Percentiles rank a stretch among this genome's conserved stretches.
Conservation (phyloP, 2,888 invertebrate species). For the Drosophila diplacantha region DNA sequence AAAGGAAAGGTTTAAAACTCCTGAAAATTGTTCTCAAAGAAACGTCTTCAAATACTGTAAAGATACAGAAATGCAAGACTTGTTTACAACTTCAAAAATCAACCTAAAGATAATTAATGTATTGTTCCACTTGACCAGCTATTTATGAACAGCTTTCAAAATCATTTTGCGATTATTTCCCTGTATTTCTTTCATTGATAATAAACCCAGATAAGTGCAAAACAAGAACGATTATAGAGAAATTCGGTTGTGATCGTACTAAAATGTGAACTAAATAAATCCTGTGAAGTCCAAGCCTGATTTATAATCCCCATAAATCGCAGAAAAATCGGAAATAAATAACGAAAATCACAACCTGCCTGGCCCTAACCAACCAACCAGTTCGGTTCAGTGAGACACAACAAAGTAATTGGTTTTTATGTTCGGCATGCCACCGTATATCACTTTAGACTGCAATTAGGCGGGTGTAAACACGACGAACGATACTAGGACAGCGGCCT, state of each 20-base stretch:
- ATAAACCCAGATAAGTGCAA: background rate
- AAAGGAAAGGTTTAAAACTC: background rate
- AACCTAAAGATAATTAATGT: background rate
- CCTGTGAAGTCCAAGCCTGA: background rate
- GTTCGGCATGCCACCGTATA: slow-evolving; percentile 14
- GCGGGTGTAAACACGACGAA: slow-evolving; percentile 31
- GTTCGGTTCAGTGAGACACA: background rate
- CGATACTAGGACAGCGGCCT: slow-evolving; percentile 32
- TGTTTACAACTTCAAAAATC: background rate
- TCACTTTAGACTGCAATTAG: slow-evolving; percentile 37
- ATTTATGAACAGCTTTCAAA: background rate
- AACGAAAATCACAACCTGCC: slow-evolving; percentile 5
- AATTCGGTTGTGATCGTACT: background rate
- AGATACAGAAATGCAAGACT: background rate
- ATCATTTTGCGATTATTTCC: background rate
- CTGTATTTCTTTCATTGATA: background rate
- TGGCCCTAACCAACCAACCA: background rate
- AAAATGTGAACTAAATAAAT: slow-evolving; percentile 4
- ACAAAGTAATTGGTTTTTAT: slow-evolving; percentile 13
- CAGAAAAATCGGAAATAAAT: slow-evolving; percentile 14
- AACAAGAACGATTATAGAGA: background rate
- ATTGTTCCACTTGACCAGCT: background rate
- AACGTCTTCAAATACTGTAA: background rate
- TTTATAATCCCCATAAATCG: slow-evolving; percentile 6
- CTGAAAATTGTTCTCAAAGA: background rate